Base-by-base conservation (phyloP, 2,888 invertebrate species). In the Pomacea canaliculata region DNA sequence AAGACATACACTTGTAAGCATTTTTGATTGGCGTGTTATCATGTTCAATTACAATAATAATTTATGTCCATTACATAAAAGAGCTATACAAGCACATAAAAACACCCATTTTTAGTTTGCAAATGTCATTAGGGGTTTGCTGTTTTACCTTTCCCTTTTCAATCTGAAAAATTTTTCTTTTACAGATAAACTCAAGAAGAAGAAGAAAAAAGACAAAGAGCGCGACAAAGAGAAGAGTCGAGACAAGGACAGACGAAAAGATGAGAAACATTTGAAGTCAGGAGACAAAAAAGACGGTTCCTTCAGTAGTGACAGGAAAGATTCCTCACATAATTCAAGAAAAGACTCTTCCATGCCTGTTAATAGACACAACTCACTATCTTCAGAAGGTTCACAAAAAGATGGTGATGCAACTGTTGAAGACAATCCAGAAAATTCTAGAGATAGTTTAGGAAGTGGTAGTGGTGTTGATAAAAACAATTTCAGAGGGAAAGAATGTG, bases 151-250 rank as follows among this genome's bases (percentile, higher is more conserved):
- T 37, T 37, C 37, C 37, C 37, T 5, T 37, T 37, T 37, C 37
- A 63, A 63, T 2, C 10, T 63, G 37, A 37, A 37, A n/a, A 19
- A 18, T 7, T 51, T 65, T 67, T 68, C 66, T 71, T 73, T 71
- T 76, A 60, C 78, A 83, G 82, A 81, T 65, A 83, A 83, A 76
- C 82, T 78, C 72, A 85, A 79, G 70, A 83, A 83, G 79, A 86
- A 83, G 73, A 84, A 82, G 78, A 82, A 81, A 78, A 83, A 82
- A 74, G 77, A 77, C 16, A 86, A 83, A 77, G 73, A 83, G 16
- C 71, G 76, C 60, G 79, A 80, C 51, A 79, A 80, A 70, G 92
- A 92, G 73, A 92, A 79, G 91, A 81, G 82, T 87, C 78, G 91
- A 56, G 82, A 80, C 66, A 70, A 77, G 48, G 78, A 78, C 59